phyloP scores from a whole-genome alignment of 2,797 vertebrate genomes.

The Dendrocincla fuliginosa region DNA sequence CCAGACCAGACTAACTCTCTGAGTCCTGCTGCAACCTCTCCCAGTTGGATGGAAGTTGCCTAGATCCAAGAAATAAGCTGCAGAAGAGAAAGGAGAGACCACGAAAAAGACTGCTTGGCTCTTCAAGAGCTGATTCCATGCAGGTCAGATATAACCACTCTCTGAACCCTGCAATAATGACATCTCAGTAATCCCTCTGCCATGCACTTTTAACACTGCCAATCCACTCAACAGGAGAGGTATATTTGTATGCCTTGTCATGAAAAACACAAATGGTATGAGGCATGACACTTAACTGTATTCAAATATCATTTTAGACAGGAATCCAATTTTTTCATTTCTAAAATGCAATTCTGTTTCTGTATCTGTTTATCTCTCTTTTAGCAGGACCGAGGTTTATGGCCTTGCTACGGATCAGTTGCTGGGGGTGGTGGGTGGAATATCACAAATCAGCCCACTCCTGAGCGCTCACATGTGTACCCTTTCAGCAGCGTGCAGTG shows the following conservation, averaged over 20 bases:
- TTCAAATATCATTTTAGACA: not conserved
- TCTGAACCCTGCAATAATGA: not conserved
- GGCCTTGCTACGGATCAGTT: not conserved
- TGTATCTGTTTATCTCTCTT: not conserved
- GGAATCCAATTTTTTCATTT: not conserved
- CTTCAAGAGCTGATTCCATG: not conserved
- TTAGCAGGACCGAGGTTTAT: not conserved
- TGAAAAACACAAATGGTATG: not conserved
- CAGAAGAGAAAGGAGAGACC: not conserved
- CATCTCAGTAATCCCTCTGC: not conserved
- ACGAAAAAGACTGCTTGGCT: not conserved
- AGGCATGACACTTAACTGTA: not conserved
- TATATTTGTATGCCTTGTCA: not conserved
- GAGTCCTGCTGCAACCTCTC: not conserved
- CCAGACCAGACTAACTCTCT: not conserved
- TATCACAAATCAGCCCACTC: not conserved
- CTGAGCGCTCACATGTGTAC: rapidly evolving
- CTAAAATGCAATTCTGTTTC: not conserved
- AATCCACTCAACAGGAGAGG: not conserved
- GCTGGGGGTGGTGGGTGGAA: not conserved
- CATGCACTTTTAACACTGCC: not conserved
- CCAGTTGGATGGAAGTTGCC: not conserved
- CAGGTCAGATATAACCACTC: not conserved
- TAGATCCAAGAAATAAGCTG: not conserved
- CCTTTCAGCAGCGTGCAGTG: not conserved